Evolutionary conservation across 1,140 invertebrate species (phyloP).

Genomic region (Hestina assimilis): DNA sequence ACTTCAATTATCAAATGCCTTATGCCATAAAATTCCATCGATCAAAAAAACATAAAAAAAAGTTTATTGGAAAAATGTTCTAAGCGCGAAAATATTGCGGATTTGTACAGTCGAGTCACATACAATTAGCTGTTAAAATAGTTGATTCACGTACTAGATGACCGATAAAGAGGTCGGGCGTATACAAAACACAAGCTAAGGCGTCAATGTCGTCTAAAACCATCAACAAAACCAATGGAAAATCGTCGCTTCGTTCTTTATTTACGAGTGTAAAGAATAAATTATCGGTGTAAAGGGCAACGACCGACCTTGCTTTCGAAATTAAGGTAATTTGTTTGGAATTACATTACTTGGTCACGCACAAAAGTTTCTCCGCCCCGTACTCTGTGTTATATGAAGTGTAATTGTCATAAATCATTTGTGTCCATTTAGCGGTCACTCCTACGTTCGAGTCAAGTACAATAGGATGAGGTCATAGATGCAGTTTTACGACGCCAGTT

Average conservation of each 20-base stretch:
- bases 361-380: conserved; percentile 23
- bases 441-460: conserved; percentile 29
- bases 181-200: conserved; percentile 51
- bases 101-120: conserved; percentile 29
- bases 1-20: too few relatives aligned
- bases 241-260: conserved; percentile 42
- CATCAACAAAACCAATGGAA: conserved; percentile 35
- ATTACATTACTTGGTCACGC: conserved; percentile 58
- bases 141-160: conserved; percentile 63
- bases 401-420: conserved; percentile 26
- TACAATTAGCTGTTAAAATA: conserved; percentile 45
- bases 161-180: conserved; percentile 59
- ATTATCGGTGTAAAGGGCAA: conserved; percentile 44
- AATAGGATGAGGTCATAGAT: conserved; percentile 38
- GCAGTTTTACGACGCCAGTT: conserved; percentile 42
- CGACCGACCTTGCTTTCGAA: conserved; percentile 56
- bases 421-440: conserved; percentile 41
- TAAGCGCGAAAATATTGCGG: conserved; percentile 2
- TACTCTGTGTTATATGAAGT: conserved; percentile 18
- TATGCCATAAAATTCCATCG: not conserved
- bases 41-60: conserved; percentile 3
- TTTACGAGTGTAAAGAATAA: conserved; percentile 43
- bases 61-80: conserved; percentile 15
- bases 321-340: conserved; percentile 51
- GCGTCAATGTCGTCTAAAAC: conserved; percentile 24